Conservation (phyloP, 1,140 invertebrate genomes). For the Polypedilum pembai region DNA sequence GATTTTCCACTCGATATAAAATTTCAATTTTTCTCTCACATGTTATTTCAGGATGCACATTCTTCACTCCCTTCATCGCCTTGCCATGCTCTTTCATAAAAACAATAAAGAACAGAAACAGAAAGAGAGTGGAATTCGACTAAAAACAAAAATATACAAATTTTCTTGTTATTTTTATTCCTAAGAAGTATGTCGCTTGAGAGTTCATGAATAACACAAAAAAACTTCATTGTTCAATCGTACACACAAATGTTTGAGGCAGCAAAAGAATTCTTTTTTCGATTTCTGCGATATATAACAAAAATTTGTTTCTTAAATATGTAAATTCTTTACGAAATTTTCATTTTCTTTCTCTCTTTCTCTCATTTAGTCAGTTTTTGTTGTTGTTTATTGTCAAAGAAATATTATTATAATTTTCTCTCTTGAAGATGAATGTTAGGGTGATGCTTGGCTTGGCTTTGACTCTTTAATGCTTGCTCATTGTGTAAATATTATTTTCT, state of each 20-base stretch:
- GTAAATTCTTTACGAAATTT: background rate
- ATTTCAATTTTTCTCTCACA: background rate
- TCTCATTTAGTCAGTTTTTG: background rate
- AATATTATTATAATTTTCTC: background rate
- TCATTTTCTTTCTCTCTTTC: too few relatives aligned
- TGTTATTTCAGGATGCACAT: conserved; percentile 12
- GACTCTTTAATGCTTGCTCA: background rate
- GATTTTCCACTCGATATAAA: conserved; percentile 15
- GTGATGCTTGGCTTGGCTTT: background rate
- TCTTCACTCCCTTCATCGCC: background rate
- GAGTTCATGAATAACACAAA: background rate
- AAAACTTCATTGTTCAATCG: background rate
- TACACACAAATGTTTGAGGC: background rate
- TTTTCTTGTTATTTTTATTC: background rate
- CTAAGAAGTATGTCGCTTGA: background rate
- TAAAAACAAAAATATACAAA: background rate
- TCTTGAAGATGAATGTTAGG: background rate
- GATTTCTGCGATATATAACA: conserved; percentile 7
- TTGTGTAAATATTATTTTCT: conserved; percentile 25
- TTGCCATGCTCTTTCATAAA: background rate
- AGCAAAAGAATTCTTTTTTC: background rate
- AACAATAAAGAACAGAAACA: conserved; percentile 6
- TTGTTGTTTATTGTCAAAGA: conserved; percentile 5
- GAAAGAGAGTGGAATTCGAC: background rate
- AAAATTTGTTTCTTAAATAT: too few relatives aligned